Percentiles rank a stretch among this genome's conserved stretches.
Conservation (phyloP, 2,797 vertebrate species). For the Lophius americanus region DNA sequence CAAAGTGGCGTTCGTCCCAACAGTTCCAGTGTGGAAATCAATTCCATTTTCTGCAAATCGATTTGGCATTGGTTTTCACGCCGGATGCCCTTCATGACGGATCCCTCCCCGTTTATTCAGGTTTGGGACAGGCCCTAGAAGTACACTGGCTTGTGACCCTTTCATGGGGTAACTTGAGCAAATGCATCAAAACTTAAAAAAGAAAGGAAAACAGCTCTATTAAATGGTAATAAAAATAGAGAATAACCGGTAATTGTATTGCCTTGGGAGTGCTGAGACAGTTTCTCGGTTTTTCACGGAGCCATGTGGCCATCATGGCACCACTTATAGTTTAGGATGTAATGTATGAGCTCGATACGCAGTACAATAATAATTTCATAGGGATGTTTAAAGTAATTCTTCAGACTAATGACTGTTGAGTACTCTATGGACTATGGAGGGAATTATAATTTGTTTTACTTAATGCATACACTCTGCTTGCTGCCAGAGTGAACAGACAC, state of each 20-base stretch:
- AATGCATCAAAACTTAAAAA: too few relatives aligned
- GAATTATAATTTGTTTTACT: conserved; percentile 61
- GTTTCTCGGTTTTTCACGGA: conserved; percentile 2
- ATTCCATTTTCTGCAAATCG: too few relatives aligned
- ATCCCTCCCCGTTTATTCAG: too few relatives aligned
- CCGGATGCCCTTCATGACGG: too few relatives aligned
- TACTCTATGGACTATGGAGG: conserved; percentile 44
- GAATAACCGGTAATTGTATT: neutral
- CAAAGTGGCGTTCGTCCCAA: too few relatives aligned
- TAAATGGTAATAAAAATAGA: conserved; percentile 8
- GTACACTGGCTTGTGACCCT: too few relatives aligned
- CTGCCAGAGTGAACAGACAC: conserved; percentile 58
- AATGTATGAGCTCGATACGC: neutral
- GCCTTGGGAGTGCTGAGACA: neutral
- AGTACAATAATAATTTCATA: conserved; percentile 46
- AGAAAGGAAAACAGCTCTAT: too few relatives aligned
- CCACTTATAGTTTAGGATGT: conserved; percentile 36
- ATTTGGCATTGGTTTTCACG: too few relatives aligned
- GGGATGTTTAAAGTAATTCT: conserved; percentile 53
- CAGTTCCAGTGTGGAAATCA: too few relatives aligned
- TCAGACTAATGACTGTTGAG: conserved; percentile 59
- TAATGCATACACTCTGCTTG: conserved; percentile 65
- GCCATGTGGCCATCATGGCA: neutral
- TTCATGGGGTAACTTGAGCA: too few relatives aligned
- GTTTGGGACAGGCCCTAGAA: too few relatives aligned